Evolutionary conservation across 1,140 invertebrate genomes (phyloP).

Genomic region (Schlechtendalia chinensis): DNA sequence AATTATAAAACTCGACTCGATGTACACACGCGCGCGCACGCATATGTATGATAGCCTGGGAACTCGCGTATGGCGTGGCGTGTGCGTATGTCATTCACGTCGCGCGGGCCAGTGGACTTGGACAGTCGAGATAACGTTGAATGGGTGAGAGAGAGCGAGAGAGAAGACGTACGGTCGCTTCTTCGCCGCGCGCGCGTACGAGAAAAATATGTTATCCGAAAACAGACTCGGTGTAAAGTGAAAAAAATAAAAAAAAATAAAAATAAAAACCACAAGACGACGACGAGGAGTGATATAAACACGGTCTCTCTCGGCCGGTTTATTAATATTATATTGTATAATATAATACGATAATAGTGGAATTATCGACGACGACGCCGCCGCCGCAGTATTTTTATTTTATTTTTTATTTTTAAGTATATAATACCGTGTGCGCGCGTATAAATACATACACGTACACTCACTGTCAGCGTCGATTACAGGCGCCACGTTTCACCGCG

Average conservation of each 20-base stretch:
- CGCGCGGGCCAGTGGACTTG: neutral
- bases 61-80: neutral
- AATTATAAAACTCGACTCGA: conserved; percentile 16
- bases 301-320: neutral
- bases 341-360: conserved; percentile 19
- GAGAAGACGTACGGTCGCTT: conserved; percentile 1
- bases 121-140: conserved; percentile 43
- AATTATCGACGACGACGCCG: conserved; percentile 25
- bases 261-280: conserved; percentile 10
- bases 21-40: neutral
- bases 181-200: neutral
- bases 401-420: too few species aligned
- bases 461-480: conserved; percentile 35
- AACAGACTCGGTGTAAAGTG: conserved; percentile 10
- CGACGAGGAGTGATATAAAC: neutral
- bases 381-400: conserved; percentile 1
- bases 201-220: conserved; percentile 21
- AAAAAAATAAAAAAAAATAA: neutral
- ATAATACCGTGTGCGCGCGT: too few species aligned
- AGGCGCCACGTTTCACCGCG: conserved; percentile 41
- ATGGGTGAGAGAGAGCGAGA: neutral
- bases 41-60: conserved; percentile 16
- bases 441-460: conserved; percentile 53
- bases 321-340: conserved; percentile 8
- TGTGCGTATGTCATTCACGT: conserved; percentile 23